Evolutionary conservation across 2,797 vertebrate species (phyloP).

Genomic region (Crax fasciolata): DNA sequence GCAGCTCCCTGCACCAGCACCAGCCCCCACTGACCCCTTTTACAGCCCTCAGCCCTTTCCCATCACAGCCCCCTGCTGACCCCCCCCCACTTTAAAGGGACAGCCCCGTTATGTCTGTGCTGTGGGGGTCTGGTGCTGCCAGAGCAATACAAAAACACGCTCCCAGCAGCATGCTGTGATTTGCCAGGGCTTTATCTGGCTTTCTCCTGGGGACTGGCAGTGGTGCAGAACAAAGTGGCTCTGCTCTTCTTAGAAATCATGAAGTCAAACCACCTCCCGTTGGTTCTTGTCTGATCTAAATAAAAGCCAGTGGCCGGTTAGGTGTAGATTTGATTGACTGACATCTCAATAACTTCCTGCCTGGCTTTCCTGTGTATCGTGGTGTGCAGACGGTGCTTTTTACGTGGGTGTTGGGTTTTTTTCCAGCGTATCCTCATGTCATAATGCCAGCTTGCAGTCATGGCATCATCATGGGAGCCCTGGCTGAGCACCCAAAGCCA

Average conservation of each 20-base stretch:
- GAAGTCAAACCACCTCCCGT: slow-evolving; percentile 5
- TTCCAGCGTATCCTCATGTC: fast-evolving
- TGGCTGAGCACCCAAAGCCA: neutral
- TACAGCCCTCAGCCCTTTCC: neutral
- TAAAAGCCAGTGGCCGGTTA: neutral
- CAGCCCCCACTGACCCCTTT: fast-evolving
- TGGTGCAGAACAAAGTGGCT: fast-evolving
- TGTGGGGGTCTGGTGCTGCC: neutral
- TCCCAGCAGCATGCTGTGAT: neutral
- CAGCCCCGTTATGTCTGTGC: neutral
- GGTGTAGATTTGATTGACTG: slow-evolving; percentile 7
- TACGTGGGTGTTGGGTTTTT: neutral
- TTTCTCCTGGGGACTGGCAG: neutral
- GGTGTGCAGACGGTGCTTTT: neutral
- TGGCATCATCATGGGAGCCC: neutral
- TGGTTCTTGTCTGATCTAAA: neutral
- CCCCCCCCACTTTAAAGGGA: neutral
- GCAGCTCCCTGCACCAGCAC: neutral
- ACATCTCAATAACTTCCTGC: slow-evolving; percentile 40
- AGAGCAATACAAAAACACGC: fast-evolving
- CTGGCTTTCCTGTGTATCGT: neutral
- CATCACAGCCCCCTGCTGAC: neutral
- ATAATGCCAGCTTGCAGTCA: fast-evolving
- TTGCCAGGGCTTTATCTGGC: neutral
- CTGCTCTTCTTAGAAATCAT: neutral